Base-by-base conservation (phyloP, 2,888 invertebrate genomes). In the Rapana venosa region DNA sequence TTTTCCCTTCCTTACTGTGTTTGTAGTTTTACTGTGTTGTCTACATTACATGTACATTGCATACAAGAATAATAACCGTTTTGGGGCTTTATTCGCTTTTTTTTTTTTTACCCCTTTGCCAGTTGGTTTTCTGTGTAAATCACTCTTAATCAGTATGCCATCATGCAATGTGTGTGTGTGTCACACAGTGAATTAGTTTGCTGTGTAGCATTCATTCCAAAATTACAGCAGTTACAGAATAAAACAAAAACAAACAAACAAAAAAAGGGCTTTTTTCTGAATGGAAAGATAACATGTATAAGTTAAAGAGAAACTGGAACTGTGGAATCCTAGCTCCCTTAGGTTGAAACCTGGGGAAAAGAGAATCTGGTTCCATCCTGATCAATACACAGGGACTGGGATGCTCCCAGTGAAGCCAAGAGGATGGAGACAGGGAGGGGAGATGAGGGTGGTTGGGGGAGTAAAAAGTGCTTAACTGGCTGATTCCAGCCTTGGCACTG, bases 321-420 rank as follows among this genome's bases (percentile, higher is more conserved):
- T 4, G 15, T 20, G 1, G 77, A 77, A 77, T 81, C 81, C 47
- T 47, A n/a, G 81, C 47, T 17, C 5, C 47, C 81, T 22, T 47
- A 32, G 77, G 81, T 36, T 81, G n/a, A 81, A 22, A 36, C 36
- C 22, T 81, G 20, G 81, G 11, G 58, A 35, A 32, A 32, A n/a
- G 0, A 66, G 11, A 61, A 32, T 66, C 32, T 66, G 35, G 30
- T 32, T 66, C 66, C 66, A 66, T 13, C 58, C 66, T 58, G 66
- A 86, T 86, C 86, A 86, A 86, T 86, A 86, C 86, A 22, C 13
- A 6, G 77, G 77, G 11, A 13, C 32, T 11, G 32, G 77, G 77
- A 30, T 13, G 58, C 30, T 13, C 5, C 30, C 32, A 20, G 22
- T 20, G 32, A 20, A 66, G 30, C 5, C 30, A 66, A 20, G 32